These are phyloP conservation scores for Aspidoscelis tigris DNA, from an alignment of 2,113 vertebrate genomes.

Conservation along the genomic window DNA sequence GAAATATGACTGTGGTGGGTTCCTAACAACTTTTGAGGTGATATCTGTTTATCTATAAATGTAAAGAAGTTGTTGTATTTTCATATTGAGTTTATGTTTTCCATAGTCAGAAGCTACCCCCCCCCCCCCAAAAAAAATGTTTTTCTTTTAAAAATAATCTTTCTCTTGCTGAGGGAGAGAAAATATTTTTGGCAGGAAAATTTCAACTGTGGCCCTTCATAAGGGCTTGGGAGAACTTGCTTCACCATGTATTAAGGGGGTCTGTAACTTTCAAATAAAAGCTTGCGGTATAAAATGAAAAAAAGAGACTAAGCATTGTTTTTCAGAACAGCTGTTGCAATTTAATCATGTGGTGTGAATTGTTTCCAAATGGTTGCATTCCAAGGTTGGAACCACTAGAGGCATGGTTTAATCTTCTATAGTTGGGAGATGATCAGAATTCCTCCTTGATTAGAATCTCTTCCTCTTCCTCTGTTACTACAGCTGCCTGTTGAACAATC, in stretches of 20 bases:
- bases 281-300: background rate
- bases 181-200: background rate
- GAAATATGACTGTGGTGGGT: too few relatives aligned
- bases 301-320: background rate
- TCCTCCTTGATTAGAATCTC: too few relatives aligned
- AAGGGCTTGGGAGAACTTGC: background rate
- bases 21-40: too few relatives aligned
- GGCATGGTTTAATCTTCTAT: background rate
- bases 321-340: background rate
- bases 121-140: background rate
- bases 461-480: too few relatives aligned
- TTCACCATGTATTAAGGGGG: background rate
- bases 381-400: too few relatives aligned
- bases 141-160: background rate
- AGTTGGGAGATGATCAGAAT: background rate
- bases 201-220: background rate
- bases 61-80: too few relatives aligned
- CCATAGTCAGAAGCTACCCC: too few relatives aligned
- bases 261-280: background rate
- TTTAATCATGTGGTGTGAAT: background rate
- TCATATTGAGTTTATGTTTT: too few relatives aligned
- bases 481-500: too few relatives aligned
- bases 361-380: background rate
- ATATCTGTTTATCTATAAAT: too few relatives aligned
- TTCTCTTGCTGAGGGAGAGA: background rate